Base-by-base conservation (phyloP, 2,888 invertebrate genomes). In the Plutella xylostella region DNA sequence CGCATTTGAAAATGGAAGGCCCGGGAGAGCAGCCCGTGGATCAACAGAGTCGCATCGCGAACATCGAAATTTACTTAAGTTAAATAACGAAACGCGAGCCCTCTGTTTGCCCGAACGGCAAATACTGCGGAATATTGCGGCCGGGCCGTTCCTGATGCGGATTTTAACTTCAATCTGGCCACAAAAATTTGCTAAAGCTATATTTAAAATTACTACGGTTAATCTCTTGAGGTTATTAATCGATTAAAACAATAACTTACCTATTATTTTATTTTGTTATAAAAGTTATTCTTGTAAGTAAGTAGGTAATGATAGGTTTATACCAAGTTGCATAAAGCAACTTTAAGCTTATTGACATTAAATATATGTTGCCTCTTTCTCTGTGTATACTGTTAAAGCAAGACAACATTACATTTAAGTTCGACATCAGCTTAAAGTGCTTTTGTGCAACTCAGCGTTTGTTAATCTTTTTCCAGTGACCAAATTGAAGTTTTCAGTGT, bases 41-140 rank as follows among this genome's bases (percentile, higher is more conserved):
- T 67, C 68, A 70, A 69, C 72, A 68, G 66, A 60, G 59, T 56
- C 60, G 70, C 65, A 72, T 56, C 60, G 70, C 65, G 73, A 77
- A 83, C 80, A 83, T 76, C 70, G 79, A 79, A 83, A 83, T 82
- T 82, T 83, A 83, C 82, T 83, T 82, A 82, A 76, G 78, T 78
- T 79, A 76, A 77, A 80, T 77, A 80, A 76, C 75, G 72, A 75
- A 78, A 72, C 70, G 73, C 73, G 71, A 74, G 72, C 77, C 79
- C 78, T 72, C 77, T 82, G 72, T 83, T 82, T 82, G 74, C 74
- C 57, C 55, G 57, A 62, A 71, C 70, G 72, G 68, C 79, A 77
- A 78, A 76, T 69, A 78, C 60, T 61, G 60, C 60, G 58, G 61
- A 58, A 56, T 63, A 62, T 61, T 57, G 63, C 57, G 58, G 60